phyloP scores from a whole-genome alignment of 2,797 vertebrate species.

The Microctenopoma lineatum region DNA sequence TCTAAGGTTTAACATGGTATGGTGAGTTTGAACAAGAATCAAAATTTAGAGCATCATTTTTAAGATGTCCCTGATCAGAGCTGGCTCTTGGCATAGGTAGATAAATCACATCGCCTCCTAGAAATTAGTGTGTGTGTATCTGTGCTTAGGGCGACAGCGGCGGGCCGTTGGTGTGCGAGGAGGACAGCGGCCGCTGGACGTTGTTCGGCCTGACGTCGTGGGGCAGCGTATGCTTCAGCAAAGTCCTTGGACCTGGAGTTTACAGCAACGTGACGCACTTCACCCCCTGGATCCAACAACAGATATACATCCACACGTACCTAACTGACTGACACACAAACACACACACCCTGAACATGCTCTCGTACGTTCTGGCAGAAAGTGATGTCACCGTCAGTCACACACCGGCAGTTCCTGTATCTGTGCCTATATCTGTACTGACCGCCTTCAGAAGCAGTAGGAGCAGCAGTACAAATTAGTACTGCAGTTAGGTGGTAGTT shows the following conservation, averaged over 20 bases:
- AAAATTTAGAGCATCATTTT: too few species aligned
- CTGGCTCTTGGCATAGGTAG: too few species aligned
- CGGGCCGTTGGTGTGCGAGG: constrained; percentile 92
- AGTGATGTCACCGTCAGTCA: constrained; percentile 47
- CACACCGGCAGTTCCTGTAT: constrained; percentile 34
- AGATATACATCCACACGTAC: constrained; percentile 94
- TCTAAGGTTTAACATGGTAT: too few species aligned
- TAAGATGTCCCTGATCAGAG: too few species aligned
- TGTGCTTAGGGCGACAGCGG: constrained; percentile 92
- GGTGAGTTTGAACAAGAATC: too few species aligned
- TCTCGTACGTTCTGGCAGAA: constrained; percentile 63
- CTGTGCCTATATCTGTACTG: constrained; percentile 52
- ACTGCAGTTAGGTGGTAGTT: constrained; percentile 15
- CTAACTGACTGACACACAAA: constrained; percentile 72
- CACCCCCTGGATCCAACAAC: constrained; percentile 91
- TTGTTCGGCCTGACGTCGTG: constrained; percentile 96
- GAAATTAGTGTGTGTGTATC: neutral
- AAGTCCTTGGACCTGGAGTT: constrained; percentile 93
- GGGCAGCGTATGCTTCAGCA: constrained; percentile 96
- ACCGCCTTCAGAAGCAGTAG: constrained; percentile 37
- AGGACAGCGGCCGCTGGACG: constrained; percentile 84
- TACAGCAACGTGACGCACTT: constrained; percentile 97
- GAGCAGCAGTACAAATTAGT: neutral
- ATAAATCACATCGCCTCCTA: too few species aligned
- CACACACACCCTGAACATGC: constrained; percentile 25